Evolutionary conservation across 2,113 vertebrate species (phyloP), one percentile per base, ranked within the genome.

Genomic region (Thunnus maccoyii): DNA sequence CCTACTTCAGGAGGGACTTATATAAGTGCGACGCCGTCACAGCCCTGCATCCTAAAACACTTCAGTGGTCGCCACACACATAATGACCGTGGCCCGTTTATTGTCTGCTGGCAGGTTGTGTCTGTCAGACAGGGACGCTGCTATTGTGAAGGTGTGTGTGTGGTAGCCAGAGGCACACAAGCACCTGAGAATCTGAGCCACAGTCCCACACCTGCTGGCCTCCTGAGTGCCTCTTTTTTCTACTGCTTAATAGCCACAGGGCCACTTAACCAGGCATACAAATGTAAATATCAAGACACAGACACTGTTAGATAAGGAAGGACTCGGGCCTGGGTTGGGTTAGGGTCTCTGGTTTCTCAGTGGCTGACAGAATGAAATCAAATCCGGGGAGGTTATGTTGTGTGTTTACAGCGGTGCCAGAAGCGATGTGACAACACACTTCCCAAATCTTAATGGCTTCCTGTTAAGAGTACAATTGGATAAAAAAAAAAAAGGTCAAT

Each of bases 161-260:
- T 63, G 70, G 36, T 72, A 52, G 82, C 85, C 78, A 72, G 56
- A 62, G 82, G 69, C 79, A 13, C 15, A 17, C 14, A 20, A 63
- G 82, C 80, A 86, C 84, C 86, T 78, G 81, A 88, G 78, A 84
- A 84, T 20, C 14, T 18, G 9, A 70, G 46, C n/a, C 9, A 5
- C 71, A 69, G 65, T 36, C 48, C 41, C 56, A 76, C 83, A 87
- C 79, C 89, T 90, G 83, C 89, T 90, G 83, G 70, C 27, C 25
- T 78, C 52, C 63, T 64, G 18, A 54, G 64, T 46, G 60, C 3
- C 20, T 30, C 8, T 54, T 50, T 27, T 50, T 27, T 48, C 55
- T 7, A 20, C n/a, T 52, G 20, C 63, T 5, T 63, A 58, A 51
- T 63, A 74, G 79, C 84, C 80, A 70, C 36, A 61, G 86, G 86